phyloP scores from a whole-genome alignment of 2,113 vertebrate genomes.

The Thermophis baileyi region DNA sequence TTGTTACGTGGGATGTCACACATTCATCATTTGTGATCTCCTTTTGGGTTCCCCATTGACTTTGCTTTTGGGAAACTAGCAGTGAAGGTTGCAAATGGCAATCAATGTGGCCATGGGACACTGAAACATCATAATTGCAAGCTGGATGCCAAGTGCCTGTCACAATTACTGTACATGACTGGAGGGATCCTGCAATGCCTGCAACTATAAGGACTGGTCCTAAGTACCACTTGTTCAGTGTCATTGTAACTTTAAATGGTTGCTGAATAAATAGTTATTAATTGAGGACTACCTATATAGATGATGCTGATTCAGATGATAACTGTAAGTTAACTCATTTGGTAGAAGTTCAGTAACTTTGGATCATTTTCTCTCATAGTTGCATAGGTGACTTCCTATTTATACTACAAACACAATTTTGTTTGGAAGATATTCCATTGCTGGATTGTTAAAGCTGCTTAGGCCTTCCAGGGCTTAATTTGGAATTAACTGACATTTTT shows the following conservation, averaged over 20 bases:
- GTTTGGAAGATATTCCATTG: slow-evolving; percentile 46
- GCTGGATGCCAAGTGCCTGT: background rate
- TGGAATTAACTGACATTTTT: slow-evolving; percentile 61
- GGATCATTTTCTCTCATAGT: slow-evolving; percentile 27
- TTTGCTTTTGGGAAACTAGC: background rate
- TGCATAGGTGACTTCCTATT: slow-evolving; percentile 33
- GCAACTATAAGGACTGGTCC: background rate
- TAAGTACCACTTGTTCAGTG: background rate
- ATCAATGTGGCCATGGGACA: background rate
- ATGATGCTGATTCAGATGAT: slow-evolving; percentile 23
- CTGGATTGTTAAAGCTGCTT: slow-evolving; percentile 47
- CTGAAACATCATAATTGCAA: background rate
- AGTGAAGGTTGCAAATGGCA: background rate
- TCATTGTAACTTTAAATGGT: background rate
- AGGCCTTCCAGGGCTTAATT: slow-evolving; percentile 59
- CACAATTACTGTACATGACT: background rate
- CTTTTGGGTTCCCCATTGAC: background rate
- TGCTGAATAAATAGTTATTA: background rate
- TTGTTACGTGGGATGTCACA: background rate
- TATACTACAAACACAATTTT: slow-evolving; percentile 11
- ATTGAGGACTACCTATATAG: background rate
- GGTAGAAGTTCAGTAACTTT: slow-evolving; percentile 47
- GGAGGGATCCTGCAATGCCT: background rate
- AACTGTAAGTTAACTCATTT: slow-evolving; percentile 15
- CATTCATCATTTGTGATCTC: background rate